A percentile compares a stretch with the other conserved stretches of the same genome.
Evolutionary conservation across 30 jellyfish, hydroid and myxozoan species (phyloP).

Genomic region (Cassiopea xamachana): DNA sequence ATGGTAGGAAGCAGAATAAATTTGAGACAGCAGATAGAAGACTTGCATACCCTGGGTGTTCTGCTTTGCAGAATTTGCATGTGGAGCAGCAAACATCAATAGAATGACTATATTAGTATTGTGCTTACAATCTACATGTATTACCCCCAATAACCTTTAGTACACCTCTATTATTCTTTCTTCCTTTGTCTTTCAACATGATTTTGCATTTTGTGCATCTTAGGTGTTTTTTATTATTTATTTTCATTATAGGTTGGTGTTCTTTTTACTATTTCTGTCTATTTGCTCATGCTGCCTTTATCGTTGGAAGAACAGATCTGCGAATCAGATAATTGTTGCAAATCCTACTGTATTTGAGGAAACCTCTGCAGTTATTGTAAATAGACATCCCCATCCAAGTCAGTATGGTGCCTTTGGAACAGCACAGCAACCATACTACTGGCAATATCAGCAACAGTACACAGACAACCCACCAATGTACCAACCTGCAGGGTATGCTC

Average conservation of each 20-base stretch:
- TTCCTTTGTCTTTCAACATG: too few species aligned
- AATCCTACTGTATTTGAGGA: not conserved
- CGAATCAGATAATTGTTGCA: not conserved
- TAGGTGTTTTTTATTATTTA: too few species aligned
- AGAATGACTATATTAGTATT: too few species aligned
- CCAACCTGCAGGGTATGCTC: slow-evolving; percentile 13
- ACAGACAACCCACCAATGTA: slow-evolving; percentile 32
- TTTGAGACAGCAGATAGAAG: too few species aligned
- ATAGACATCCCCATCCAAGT: not conserved
- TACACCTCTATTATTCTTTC: too few species aligned
- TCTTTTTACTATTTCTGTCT: not conserved
- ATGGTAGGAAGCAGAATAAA: too few species aligned
- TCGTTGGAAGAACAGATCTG: not conserved
- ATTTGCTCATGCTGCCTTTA: not conserved
- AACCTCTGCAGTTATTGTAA: slow-evolving; percentile 2
- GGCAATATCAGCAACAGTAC: slow-evolving; percentile 20
- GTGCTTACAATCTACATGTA: too few species aligned
- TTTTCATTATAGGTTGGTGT: not conserved
- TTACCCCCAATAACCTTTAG: too few species aligned
- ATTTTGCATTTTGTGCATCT: too few species aligned
- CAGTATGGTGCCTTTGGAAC: slow-evolving; percentile 18
- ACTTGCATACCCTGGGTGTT: too few species aligned
- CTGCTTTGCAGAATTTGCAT: too few species aligned
- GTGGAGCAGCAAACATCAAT: too few species aligned
- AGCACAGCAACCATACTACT: not conserved